A percentile compares a stretch with the other conserved stretches of the same genome.
These are phyloP conservation scores for Sepioteuthis lessoniana DNA, from an alignment of 2,888 invertebrate species.

Conservation along the genomic window DNA sequence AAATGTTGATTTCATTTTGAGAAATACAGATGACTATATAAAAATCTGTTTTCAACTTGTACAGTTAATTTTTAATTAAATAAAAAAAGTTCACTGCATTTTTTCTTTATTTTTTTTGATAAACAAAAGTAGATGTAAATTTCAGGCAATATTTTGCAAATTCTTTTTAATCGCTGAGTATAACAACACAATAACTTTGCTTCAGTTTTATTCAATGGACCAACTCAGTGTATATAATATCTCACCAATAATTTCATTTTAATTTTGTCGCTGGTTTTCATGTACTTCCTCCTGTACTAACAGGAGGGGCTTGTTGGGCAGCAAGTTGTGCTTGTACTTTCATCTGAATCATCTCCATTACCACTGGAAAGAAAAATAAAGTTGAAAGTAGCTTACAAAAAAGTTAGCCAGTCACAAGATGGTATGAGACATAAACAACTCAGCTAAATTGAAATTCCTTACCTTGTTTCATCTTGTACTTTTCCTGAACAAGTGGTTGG, in stretches of 20 bases:
- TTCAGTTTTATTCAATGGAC: neutral
- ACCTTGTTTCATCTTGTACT: slow-evolving; percentile 77
- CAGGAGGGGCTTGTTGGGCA: slow-evolving; percentile 55
- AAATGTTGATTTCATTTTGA: no score
- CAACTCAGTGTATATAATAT: neutral
- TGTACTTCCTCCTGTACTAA: neutral
- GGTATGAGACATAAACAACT: no score
- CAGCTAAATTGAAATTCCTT: neutral
- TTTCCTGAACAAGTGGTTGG: slow-evolving; percentile 86
- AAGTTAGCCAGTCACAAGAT: no score
- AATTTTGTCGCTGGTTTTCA: neutral
- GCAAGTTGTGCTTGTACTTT: slow-evolving; percentile 69
- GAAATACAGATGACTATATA: no score
- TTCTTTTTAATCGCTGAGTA: neutral
- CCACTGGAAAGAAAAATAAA: slow-evolving; percentile 60
- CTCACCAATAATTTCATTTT: neutral
- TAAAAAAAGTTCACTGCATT: neutral
- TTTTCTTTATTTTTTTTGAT: neutral
- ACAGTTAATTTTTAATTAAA: slow-evolving; percentile 4
- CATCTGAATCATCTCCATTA: slow-evolving; percentile 69
- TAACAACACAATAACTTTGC: neutral
- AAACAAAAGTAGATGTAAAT: neutral
- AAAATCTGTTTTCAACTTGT: no score
- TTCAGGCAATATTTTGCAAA: neutral
- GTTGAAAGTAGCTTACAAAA: no score